Percentiles rank a stretch among this genome's conserved stretches.
These are phyloP conservation scores for Cnemophilus loriae DNA, from an alignment of 2,113 vertebrate genomes.

Conservation along the genomic window DNA sequence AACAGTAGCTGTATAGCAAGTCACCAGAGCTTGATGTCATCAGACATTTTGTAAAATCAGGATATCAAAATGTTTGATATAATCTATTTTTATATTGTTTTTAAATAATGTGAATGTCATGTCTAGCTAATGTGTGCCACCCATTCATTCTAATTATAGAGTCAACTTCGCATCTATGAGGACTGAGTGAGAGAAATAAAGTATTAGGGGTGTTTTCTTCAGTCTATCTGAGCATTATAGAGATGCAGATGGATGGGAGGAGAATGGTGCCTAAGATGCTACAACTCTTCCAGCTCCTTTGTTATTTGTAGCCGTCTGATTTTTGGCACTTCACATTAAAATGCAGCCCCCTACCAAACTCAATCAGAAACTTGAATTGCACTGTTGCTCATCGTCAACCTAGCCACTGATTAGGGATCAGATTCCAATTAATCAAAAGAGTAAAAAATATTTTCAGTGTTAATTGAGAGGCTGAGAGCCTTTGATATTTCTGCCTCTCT, in stretches of 20 bases:
- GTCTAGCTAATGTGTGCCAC: constrained; percentile 41
- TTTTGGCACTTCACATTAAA: not conserved
- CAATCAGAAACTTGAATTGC: not conserved
- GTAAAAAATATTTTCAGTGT: not conserved
- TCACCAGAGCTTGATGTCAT: constrained; percentile 48
- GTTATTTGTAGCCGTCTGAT: not conserved
- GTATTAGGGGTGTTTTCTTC: not conserved
- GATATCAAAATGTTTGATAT: constrained; percentile 48
- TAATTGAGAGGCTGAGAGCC: not conserved
- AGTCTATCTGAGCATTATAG: not conserved
- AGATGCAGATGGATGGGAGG: not conserved
- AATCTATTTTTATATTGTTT: constrained; percentile 50
- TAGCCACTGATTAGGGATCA: not conserved
- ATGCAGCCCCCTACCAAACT: not conserved
- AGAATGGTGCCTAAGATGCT: not conserved
- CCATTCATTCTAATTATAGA: constrained; percentile 69
- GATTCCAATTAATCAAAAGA: not conserved
- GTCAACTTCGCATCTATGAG: constrained; percentile 38
- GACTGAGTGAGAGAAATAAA: constrained; percentile 10
- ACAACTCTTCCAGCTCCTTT: not conserved
- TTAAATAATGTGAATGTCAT: constrained; percentile 64
- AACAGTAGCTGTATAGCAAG: constrained; percentile 27
- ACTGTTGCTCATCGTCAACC: not conserved
- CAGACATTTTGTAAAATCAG: constrained; percentile 51
- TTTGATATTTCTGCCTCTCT: not conserved